phyloP scores from a whole-genome alignment of 2,888 invertebrate species.

The Melipona bicolor region DNA sequence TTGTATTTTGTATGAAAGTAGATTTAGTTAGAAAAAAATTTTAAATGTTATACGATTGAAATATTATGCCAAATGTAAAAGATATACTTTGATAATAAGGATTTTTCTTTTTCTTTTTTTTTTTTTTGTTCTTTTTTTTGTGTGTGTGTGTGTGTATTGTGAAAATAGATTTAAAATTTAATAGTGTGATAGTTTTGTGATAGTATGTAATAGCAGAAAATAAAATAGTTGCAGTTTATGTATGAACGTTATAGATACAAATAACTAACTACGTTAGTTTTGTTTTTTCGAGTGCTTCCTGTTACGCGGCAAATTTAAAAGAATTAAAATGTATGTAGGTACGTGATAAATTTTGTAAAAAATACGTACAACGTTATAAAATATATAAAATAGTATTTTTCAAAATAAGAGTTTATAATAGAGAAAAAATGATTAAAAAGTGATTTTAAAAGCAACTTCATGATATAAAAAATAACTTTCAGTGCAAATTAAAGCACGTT shows the following conservation, averaged over 20 bases:
- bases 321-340: neutral
- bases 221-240: too few relatives aligned
- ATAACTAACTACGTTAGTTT: neutral
- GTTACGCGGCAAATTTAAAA: neutral
- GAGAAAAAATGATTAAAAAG: too few relatives aligned
- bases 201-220: too few relatives aligned
- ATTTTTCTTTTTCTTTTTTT: too few relatives aligned
- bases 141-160: too few relatives aligned
- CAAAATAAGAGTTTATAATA: neutral
- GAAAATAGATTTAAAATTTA: too few relatives aligned
- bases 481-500: neutral
- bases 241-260: neutral
- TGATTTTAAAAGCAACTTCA: neutral
- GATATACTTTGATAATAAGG: too few relatives aligned
- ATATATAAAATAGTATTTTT: neutral
- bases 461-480: neutral
- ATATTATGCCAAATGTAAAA: too few relatives aligned
- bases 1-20: neutral
- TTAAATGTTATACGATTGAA: too few relatives aligned
- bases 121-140: too few relatives aligned
- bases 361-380: neutral
- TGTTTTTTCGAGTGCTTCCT: too few relatives aligned
- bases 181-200: too few relatives aligned
- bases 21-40: neutral
- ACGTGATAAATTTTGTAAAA: neutral